Evolutionary conservation across 2,113 vertebrate species (phyloP), one percentile per base, ranked within the genome.

Genomic region (Xiphias gladius): DNA sequence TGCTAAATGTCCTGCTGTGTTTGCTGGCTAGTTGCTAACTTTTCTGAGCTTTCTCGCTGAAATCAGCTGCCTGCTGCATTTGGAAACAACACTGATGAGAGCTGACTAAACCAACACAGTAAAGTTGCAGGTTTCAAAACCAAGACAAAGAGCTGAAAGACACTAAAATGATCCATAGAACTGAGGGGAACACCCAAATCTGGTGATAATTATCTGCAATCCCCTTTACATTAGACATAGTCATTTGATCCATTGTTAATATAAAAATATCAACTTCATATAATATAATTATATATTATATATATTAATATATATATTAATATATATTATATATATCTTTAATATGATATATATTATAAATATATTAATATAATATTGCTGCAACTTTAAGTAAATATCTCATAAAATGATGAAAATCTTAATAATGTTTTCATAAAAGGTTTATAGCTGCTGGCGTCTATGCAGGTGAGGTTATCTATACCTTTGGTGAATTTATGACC

Each of bases 381-480:
- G 19, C 66, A 68, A 10, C 43, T 52, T 13, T 50, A 30, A 50
- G 7, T 16, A 28, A 28, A 57, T 26, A 54, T n/a, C 19, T 22
- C 50, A 52, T n/a, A n/a, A 14, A 46, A 55, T 55, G 6, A 50
- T 22, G 9, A 10, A 22, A 50, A 50, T 50, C 5, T 50, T 5
- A 1, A 16, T 16, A 16, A 17, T 28, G n/a, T 54, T 71, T 67
- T 19, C n/a, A n/a, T 37, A 4, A 4, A 52, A 52, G 50, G 7
- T 8, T 24, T 12, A 20, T 6, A 26, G 17, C 46, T 81, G 35
- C 2, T 64, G 43, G 26, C 1, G 0, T 63, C 22, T 19, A 20
- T 58, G 61, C 59, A 84, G 55, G 54, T 73, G 11, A 61, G 55
- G 66, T 46, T 13, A 14, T 61, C 50, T 66, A 5, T n/a, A 69